phyloP scores from a whole-genome alignment of 1,140 invertebrate genomes.

The Gonatopus flavifemur region DNA sequence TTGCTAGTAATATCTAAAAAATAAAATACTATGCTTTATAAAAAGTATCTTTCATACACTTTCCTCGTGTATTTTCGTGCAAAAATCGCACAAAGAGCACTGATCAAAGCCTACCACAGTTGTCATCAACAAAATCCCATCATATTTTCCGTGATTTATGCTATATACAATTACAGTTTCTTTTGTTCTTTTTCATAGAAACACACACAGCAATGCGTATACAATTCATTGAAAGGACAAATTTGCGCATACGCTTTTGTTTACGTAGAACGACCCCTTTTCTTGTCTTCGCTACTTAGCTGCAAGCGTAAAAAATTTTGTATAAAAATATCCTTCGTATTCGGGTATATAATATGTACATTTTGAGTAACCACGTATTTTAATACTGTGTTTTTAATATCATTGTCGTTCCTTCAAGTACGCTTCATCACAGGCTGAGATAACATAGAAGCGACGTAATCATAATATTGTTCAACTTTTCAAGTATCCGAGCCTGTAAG shows the following conservation, averaged over 20 bases:
- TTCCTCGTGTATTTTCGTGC: no score
- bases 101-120: no score
- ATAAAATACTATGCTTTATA: no score
- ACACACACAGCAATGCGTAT: no score
- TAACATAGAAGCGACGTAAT: constrained; percentile 24
- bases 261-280: constrained; percentile 30
- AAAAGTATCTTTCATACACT: no score
- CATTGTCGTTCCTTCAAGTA: constrained; percentile 35
- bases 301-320: constrained; percentile 53
- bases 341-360: constrained; percentile 42
- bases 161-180: no score
- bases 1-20: no score
- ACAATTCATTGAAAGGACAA: constrained; percentile 24
- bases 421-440: constrained; percentile 37
- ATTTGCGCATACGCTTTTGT: no score
- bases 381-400: constrained; percentile 55
- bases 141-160: no score
- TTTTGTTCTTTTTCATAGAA: no score
- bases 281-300: constrained; percentile 17
- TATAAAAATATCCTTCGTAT: constrained; percentile 54
- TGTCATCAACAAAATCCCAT: no score
- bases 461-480: constrained; percentile 20
- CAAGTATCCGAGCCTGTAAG: constrained; percentile 14
- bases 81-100: no score
- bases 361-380: constrained; percentile 45